Evolutionary conservation across 2,888 invertebrate species (phyloP).

Genomic region (Plebejus anna): DNA sequence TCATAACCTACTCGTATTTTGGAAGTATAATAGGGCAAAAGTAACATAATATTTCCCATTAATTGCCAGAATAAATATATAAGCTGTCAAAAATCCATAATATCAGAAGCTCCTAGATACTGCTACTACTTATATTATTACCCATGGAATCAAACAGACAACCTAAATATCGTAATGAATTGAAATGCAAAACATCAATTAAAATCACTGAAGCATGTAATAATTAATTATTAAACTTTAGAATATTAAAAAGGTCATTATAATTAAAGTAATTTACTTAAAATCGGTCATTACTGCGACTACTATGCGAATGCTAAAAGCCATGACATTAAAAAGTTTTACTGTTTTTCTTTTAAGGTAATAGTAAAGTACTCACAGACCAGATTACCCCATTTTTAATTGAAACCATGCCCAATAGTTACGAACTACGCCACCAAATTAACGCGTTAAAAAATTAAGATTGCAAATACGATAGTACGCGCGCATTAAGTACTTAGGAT

Average conservation of each 20-base stretch:
- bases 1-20: too few species aligned
- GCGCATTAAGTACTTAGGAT: slow-evolving; percentile 23
- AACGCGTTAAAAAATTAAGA: slow-evolving; percentile 10
- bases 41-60: neutral
- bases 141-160: neutral
- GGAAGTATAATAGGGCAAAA: too few species aligned
- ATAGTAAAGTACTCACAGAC: neutral
- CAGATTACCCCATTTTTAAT: neutral
- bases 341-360: neutral
- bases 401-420: neutral
- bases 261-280: slow-evolving; percentile 21
- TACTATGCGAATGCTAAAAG: neutral
- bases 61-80: neutral
- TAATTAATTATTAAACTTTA: neutral
- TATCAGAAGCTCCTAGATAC: neutral
- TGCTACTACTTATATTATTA: too few species aligned
- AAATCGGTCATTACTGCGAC: slow-evolving; percentile 22
- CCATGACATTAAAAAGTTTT: slow-evolving; percentile 12
- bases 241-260: slow-evolving; percentile 24
- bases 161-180: neutral
- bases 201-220: slow-evolving; percentile 5
- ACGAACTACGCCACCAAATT: neutral
- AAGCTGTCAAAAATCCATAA: neutral
- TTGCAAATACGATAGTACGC: slow-evolving; percentile 18
- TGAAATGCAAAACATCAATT: slow-evolving; percentile 4